Evolutionary conservation across 2,113 vertebrate species (phyloP).

Genomic region (Strix uralensis): DNA sequence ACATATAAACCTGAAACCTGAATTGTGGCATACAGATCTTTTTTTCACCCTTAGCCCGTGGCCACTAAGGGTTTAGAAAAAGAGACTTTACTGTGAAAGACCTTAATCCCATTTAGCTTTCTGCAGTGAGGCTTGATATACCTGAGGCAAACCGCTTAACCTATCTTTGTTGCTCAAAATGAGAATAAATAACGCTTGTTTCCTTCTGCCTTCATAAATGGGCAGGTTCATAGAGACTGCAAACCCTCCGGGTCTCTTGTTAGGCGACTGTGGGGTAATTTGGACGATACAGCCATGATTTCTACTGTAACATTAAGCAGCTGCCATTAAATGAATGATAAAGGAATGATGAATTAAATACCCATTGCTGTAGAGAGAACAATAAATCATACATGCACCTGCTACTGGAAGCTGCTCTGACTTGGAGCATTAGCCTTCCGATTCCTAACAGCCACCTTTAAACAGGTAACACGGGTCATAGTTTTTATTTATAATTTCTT

Average conservation of each 20-base stretch:
- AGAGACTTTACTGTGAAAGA: background rate
- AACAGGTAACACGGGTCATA: accelerated
- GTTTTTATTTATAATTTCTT: accelerated
- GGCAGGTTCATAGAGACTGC: background rate
- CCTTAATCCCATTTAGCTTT: background rate
- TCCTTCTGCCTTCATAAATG: background rate
- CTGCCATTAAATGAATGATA: background rate
- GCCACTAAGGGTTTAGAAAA: background rate
- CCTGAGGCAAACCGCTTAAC: background rate
- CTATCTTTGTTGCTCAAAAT: background rate
- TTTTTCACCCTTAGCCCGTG: no score
- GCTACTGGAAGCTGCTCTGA: no score
- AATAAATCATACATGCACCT: background rate
- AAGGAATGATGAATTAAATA: background rate
- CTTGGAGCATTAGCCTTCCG: background rate
- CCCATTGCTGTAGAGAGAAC: background rate
- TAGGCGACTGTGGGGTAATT: background rate
- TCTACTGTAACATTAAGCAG: no score
- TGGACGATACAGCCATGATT: no score
- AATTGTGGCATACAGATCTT: no score
- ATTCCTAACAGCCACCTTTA: background rate
- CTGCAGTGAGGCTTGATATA: background rate
- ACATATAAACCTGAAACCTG: no score
- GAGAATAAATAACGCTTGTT: background rate
- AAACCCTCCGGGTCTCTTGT: background rate